Base-by-base conservation (phyloP, 2,797 vertebrate species). In the Dromococcyx pavoninus region DNA sequence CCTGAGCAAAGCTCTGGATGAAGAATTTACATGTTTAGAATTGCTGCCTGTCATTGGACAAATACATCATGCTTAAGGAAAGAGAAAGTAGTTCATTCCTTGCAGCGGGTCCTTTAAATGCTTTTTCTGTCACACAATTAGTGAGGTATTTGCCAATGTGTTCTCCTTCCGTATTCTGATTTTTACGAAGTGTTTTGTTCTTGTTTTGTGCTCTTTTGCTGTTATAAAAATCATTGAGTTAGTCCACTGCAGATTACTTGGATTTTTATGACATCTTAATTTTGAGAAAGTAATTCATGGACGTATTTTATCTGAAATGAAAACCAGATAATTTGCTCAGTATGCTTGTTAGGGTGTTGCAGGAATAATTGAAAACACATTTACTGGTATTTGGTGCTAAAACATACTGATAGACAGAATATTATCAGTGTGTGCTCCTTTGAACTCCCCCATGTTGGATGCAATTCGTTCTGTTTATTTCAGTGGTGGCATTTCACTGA, bases 401-500 rank as follows among this genome's bases (percentile, higher is more conserved):
- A 88, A 56, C n/a, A 15, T 35, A 30, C 10, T 22, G 14, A 46
- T 41, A 58, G 54, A 30, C 23, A 70, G 70, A 53, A 23, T 48
- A 23, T 64, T 57, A 37, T 17, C 13, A 43, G 1, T 3, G 4
- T 62, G 14, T 48, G 8, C 39, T 41, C 17, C 33, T 17, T 46
- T 0, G 1, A 43, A 39, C 43, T 69, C 3, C 13, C 39, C 3
- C 28, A 2, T 10, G 9, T 21, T 74, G 76, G 48, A 22, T 77
- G 33, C 27, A 22, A 6, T 30, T 61, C 44, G 4, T 22, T 37
- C 25, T 82, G 14, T 87, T 54, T 32, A 25, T 91, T 79, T 18
- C 83, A 99, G 99, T 10, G 99, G 99, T 41, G 99, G 99, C 41
- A 99, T 99, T 97, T 99, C 99, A n/a, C 98, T 99, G 94, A 99